Conservation (phyloP, 2,888 invertebrate species). For the Standfussiana lucernea region DNA sequence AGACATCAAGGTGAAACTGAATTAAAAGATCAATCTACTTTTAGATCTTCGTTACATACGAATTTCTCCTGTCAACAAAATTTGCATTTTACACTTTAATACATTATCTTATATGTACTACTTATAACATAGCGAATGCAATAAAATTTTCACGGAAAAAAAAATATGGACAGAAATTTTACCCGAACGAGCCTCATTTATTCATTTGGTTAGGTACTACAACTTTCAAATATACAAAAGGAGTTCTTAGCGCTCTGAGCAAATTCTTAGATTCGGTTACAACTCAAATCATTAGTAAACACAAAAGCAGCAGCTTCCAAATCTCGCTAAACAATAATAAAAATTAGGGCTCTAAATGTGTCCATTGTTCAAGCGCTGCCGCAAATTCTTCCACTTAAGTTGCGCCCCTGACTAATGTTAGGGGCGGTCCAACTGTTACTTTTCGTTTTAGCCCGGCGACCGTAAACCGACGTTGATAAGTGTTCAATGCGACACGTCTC, state of each 20-base stretch:
- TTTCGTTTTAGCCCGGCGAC: conserved; percentile 82
- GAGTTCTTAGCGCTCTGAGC: too few species aligned
- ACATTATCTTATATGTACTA: too few species aligned
- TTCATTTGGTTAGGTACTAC: background rate
- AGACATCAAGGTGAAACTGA: too few species aligned
- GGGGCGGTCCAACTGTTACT: conserved; percentile 78
- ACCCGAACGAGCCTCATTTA: too few species aligned
- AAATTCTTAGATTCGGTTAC: background rate
- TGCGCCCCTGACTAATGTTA: conserved; percentile 81
- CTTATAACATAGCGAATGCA: too few species aligned
- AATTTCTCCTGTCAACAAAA: too few species aligned
- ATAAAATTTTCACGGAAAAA: too few species aligned
- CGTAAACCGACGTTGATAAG: conserved; percentile 84
- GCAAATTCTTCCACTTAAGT: conserved; percentile 84
- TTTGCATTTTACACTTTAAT: too few species aligned
- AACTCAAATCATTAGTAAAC: conserved; percentile 4
- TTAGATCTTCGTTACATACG: too few species aligned
- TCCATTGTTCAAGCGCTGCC: conserved; percentile 79
- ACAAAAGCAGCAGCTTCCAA: conserved; percentile 3
- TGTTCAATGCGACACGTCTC: conserved; percentile 82
- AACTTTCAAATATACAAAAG: background rate
- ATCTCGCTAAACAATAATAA: conserved; percentile 52
- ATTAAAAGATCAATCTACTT: too few species aligned
- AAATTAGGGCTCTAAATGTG: conserved; percentile 72
- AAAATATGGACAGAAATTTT: too few species aligned